Evolutionary conservation across 2,888 invertebrate species (phyloP).

Genomic region (Nephrotoma flavescens): DNA sequence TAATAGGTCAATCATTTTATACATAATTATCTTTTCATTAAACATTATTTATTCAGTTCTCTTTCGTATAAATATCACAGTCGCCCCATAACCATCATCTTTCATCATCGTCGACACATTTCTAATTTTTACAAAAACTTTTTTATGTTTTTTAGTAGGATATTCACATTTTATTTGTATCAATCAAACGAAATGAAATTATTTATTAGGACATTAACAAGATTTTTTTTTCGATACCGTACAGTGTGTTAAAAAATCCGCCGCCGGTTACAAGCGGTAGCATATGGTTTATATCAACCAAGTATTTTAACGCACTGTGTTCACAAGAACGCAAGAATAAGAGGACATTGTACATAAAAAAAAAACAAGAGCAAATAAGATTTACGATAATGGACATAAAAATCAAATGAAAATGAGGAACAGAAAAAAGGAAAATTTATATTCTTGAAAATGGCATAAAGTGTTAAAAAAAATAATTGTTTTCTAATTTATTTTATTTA

Average conservation of each 20-base stretch:
- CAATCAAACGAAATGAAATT: not conserved
- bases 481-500: not conserved
- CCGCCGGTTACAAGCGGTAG: not conserved
- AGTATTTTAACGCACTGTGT: not conserved
- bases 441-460: not conserved
- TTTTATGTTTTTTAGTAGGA: not conserved
- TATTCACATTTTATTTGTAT: not conserved
- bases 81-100: not conserved
- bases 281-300: not conserved
- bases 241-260: not conserved
- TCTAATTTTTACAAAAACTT: not conserved
- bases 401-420: not conserved
- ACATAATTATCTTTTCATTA: not conserved
- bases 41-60: not conserved
- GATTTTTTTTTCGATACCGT: not conserved
- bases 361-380: not conserved
- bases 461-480: not conserved
- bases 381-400: not conserved
- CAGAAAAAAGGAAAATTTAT: not conserved
- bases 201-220: not conserved
- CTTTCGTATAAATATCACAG: not conserved
- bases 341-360: not conserved
- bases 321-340: not conserved
- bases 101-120: not conserved
- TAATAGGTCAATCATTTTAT: not conserved